Percentiles rank a stretch among this genome's conserved stretches.
phyloP scores from a whole-genome alignment of 2,888 invertebrate genomes.

The Glyphotaelius pellucidus region DNA sequence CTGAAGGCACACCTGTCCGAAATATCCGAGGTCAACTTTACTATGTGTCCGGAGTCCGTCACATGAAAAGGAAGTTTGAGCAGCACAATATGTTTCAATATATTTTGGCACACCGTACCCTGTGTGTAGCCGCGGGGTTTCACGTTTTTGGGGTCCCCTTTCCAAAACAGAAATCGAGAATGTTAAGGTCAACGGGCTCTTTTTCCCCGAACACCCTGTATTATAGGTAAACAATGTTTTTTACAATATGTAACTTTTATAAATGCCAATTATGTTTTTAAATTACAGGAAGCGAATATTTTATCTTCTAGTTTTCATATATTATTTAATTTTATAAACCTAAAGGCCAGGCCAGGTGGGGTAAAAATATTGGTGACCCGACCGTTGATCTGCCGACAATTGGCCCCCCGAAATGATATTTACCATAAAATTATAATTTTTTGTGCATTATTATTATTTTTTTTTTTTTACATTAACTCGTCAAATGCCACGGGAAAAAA shows the following conservation, averaged over 20 bases:
- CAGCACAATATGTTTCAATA: neutral
- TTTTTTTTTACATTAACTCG: no score
- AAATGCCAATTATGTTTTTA: neutral
- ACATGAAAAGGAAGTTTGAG: neutral
- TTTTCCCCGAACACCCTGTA: neutral
- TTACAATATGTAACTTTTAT: neutral
- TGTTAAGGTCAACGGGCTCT: slow-evolving; percentile 55
- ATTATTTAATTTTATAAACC: no score
- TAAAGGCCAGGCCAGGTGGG: neutral
- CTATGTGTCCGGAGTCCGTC: neutral
- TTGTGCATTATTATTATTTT: no score
- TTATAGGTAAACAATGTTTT: neutral
- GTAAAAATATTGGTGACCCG: no score
- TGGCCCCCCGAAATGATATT: no score
- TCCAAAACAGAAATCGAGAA: slow-evolving; percentile 55
- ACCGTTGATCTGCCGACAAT: no score
- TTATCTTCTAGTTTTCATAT: no score
- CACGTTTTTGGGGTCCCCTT: slow-evolving; percentile 53
- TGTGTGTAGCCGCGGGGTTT: neutral
- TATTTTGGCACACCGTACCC: neutral
- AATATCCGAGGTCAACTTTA: neutral
- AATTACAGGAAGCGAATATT: neutral
- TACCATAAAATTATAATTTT: no score
- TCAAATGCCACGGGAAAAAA: no score
- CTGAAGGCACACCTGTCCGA: slow-evolving; percentile 2